These are phyloP conservation scores for Hemitrygon akajei DNA, from an alignment of 2,797 vertebrate species.

Conservation along the genomic window DNA sequence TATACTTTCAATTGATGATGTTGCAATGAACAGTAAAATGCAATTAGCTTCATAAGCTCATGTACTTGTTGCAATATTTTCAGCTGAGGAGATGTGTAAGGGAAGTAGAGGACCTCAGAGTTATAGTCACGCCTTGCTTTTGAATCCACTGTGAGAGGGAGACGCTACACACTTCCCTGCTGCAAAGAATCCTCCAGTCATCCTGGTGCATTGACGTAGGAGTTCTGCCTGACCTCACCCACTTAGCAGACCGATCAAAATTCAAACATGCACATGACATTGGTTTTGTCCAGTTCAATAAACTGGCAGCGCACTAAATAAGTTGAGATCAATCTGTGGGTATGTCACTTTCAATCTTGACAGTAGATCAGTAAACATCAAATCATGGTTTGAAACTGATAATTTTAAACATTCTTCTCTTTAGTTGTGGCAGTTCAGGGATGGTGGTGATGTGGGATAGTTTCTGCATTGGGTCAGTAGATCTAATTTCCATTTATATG, in stretches of 20 bases:
- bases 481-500: too few relatives aligned
- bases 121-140: not conserved
- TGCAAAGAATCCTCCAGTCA: not conserved
- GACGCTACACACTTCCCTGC: not conserved
- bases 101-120: not conserved
- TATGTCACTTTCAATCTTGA: not conserved
- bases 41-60: too few relatives aligned
- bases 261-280: not conserved
- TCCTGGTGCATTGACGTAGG: too few relatives aligned
- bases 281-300: not conserved
- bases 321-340: not conserved
- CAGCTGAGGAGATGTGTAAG: not conserved
- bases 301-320: not conserved
- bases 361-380: not conserved
- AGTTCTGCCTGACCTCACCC: not conserved
- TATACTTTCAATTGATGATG: too few relatives aligned
- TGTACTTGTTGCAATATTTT: too few relatives aligned
- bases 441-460: too few relatives aligned
- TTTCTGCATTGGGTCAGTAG: too few relatives aligned
- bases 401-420: not conserved
- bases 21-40: too few relatives aligned
- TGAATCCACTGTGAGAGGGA: not conserved
- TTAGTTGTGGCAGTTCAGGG: not conserved
- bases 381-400: not conserved
- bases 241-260: not conserved